These are phyloP conservation scores for Syrmaticus mikado DNA, from an alignment of 2,113 vertebrate species.

Conservation along the genomic window DNA sequence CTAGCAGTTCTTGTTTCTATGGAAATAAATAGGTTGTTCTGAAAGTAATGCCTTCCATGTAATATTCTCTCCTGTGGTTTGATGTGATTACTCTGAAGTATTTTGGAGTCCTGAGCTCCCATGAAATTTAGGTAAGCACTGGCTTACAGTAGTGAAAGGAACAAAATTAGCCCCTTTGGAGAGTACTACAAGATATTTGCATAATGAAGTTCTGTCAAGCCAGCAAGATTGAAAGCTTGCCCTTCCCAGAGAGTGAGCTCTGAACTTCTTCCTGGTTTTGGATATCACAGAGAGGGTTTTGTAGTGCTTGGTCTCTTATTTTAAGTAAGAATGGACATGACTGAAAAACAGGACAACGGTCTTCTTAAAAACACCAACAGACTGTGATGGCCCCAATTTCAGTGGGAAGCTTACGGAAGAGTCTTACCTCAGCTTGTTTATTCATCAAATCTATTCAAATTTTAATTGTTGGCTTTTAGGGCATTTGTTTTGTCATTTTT, in stretches of 20 bases:
- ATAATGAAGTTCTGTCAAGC: not conserved
- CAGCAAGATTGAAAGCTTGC: not conserved
- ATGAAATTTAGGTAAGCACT: not conserved
- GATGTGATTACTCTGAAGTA: not conserved
- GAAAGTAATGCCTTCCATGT: no score
- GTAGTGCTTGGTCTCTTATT: not conserved
- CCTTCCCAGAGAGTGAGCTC: not conserved
- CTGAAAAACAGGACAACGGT: not conserved
- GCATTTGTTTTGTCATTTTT: not conserved
- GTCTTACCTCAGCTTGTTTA: not conserved
- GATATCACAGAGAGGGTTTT: not conserved
- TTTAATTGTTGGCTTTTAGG: not conserved
- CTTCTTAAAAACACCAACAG: not conserved
- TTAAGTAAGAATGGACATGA: not conserved
- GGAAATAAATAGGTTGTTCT: no score
- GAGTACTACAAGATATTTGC: not conserved
- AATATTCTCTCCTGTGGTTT: not conserved
- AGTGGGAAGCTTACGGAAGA: not conserved
- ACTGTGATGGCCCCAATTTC: not conserved
- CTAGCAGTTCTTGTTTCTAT: no score
- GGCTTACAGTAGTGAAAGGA: not conserved
- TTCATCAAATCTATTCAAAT: not conserved
- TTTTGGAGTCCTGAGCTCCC: not conserved
- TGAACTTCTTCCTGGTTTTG: not conserved
- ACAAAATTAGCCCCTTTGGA: not conserved